Percentiles rank a stretch among this genome's conserved stretches.
These are phyloP conservation scores for Dynastes hyllus DNA, from an alignment of 2,888 invertebrate genomes.

Conservation along the genomic window DNA sequence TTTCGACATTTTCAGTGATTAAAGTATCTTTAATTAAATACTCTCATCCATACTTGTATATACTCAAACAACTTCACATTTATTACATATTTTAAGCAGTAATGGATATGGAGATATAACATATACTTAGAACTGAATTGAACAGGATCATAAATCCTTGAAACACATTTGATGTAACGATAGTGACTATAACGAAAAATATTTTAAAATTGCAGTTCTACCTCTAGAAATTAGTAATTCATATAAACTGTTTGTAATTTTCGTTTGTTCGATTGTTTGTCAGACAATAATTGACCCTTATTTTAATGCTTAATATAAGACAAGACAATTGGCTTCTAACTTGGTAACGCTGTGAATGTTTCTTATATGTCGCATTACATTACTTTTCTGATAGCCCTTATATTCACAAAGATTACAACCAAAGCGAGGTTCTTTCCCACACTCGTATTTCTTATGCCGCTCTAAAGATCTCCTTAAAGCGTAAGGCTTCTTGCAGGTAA, in stretches of 20 bases:
- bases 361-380: constrained; percentile 44
- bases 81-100: not conserved
- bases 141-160: not conserved
- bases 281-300: too few relatives aligned
- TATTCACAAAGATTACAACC: constrained; percentile 52
- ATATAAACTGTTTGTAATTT: too few relatives aligned
- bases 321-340: not conserved
- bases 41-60: not conserved
- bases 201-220: not conserved
- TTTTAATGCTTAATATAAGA: constrained; percentile 20
- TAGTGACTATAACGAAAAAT: not conserved
- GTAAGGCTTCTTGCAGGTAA: constrained; percentile 54
- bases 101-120: not conserved
- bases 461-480: constrained; percentile 53
- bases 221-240: too few relatives aligned
- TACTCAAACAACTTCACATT: not conserved
- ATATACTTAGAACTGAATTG: too few relatives aligned
- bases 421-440: constrained; percentile 53
- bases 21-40: too few relatives aligned
- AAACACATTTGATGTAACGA: not conserved
- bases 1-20: too few relatives aligned
- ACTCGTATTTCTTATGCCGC: constrained; percentile 57
- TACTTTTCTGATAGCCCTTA: constrained; percentile 49
- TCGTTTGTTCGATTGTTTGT: too few relatives aligned
- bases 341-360: constrained; percentile 35